phyloP scores from a whole-genome alignment of 2,797 vertebrate species.

The Zalophus californianus region DNA sequence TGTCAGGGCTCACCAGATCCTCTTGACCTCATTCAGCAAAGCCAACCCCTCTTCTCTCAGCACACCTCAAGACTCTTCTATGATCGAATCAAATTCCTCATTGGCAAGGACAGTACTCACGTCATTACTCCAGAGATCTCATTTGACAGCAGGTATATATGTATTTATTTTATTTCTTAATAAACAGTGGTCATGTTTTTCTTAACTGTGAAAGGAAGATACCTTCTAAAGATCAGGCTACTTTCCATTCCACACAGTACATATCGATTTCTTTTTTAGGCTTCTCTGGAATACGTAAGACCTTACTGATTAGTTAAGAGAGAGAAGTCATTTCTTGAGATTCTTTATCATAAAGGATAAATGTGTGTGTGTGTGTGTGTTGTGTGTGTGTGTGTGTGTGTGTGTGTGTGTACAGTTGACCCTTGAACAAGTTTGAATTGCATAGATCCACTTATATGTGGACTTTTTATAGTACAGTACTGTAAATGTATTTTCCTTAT shows the following conservation, averaged over 20 bases:
- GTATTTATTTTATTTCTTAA: constrained; percentile 61
- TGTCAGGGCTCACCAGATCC: constrained; percentile 97
- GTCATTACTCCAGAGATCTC: constrained; percentile 94
- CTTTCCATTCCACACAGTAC: neutral
- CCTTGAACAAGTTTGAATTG: neutral
- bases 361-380: neutral
- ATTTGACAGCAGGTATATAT: constrained; percentile 94
- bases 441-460: neutral
- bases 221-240: constrained; percentile 42
- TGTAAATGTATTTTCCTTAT: neutral
- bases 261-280: constrained; percentile 32
- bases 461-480: neutral
- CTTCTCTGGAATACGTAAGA: constrained; percentile 17
- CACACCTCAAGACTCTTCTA: constrained; percentile 92
- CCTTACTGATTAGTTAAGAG: neutral
- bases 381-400: neutral
- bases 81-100: constrained; percentile 95
- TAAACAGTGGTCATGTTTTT: constrained; percentile 44
- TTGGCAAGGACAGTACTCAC: constrained; percentile 95
- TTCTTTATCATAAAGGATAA: constrained; percentile 2
- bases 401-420: neutral
- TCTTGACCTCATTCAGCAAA: constrained; percentile 94
- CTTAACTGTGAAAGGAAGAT: constrained; percentile 38
- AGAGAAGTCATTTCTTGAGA: constrained; percentile 27
- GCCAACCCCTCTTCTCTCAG: constrained; percentile 90